These are phyloP conservation scores for Drosophila melanogaster DNA, from an alignment of 1,140 invertebrate species.

Conservation along the genomic window DNA sequence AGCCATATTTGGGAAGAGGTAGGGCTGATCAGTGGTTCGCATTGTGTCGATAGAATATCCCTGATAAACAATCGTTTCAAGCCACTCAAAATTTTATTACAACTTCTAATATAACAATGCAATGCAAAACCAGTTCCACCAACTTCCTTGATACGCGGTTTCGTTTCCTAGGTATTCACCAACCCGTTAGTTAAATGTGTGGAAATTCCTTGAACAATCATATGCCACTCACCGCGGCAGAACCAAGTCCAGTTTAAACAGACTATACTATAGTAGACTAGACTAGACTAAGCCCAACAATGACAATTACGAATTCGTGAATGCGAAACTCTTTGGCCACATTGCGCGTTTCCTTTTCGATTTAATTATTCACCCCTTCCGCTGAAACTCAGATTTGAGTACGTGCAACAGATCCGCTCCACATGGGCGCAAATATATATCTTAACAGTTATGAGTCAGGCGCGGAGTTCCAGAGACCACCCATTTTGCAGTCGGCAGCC, in stretches of 20 bases:
- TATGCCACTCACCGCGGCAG: constrained; percentile 2
- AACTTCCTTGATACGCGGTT: constrained; percentile 37
- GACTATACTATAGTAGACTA: constrained; percentile 1
- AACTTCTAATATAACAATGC: not conserved
- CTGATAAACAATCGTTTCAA: not conserved
- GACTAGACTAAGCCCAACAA: constrained; percentile 26
- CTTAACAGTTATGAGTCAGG: constrained; percentile 29
- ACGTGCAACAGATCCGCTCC: constrained; percentile 46
- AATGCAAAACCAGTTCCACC: constrained; percentile 11
- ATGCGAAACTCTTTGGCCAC: constrained; percentile 58
- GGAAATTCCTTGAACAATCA: constrained; percentile 26
- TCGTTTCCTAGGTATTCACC: constrained; percentile 26
- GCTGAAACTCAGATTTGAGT: constrained; percentile 35
- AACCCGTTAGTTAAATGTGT: constrained; percentile 46
- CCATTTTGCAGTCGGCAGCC: constrained; percentile 31
- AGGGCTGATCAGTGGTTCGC: constrained; percentile 4
- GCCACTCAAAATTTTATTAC: not conserved
- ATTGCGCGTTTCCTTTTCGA: constrained; percentile 67
- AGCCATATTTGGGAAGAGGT: constrained; percentile 17
- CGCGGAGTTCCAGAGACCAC: constrained; percentile 47
- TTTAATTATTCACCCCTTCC: constrained; percentile 68
- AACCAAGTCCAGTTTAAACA: constrained; percentile 19
- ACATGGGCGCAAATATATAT: constrained; percentile 12
- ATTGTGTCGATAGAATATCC: constrained; percentile 1
- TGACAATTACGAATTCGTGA: constrained; percentile 66